A percentile compares a stretch with the other conserved stretches of the same genome.
Evolutionary conservation across 2,888 invertebrate genomes (phyloP).

Genomic region (Tribolium freemani): DNA sequence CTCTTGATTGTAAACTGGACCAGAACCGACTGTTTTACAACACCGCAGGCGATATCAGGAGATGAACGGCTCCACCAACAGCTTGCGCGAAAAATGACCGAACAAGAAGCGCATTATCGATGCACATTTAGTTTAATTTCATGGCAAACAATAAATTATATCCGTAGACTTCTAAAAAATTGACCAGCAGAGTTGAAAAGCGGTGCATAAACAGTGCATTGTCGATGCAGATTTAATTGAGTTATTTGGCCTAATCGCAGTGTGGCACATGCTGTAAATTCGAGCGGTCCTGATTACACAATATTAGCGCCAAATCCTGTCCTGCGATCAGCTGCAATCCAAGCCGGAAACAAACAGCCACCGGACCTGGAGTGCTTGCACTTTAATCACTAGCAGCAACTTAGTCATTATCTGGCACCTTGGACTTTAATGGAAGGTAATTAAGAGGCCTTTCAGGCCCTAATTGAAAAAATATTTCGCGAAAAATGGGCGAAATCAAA

Average conservation of each 20-base stretch:
- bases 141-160: too few species aligned
- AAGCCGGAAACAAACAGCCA: constrained; percentile 27
- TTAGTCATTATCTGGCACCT: constrained; percentile 5
- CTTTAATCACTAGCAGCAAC: constrained; percentile 16
- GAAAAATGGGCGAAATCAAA: constrained; percentile 36
- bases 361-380: not conserved
- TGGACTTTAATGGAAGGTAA: not conserved
- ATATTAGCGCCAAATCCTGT: constrained; percentile 7
- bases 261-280: constrained; percentile 23
- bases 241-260: constrained; percentile 34
- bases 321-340: constrained; percentile 21
- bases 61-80: not conserved
- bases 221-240: constrained; percentile 41
- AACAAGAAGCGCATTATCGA: not conserved
- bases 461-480: not conserved
- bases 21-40: constrained; percentile 39
- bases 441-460: not conserved
- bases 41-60: constrained; percentile 32
- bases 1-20: constrained; percentile 38
- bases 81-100: not conserved
- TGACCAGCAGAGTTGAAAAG: not conserved
- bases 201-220: constrained; percentile 21
- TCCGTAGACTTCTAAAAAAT: too few species aligned
- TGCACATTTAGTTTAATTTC: constrained; percentile 25
- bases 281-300: constrained; percentile 35